Base-by-base conservation (phyloP, 2,888 invertebrate species). In the Ametastegia equiseti region DNA sequence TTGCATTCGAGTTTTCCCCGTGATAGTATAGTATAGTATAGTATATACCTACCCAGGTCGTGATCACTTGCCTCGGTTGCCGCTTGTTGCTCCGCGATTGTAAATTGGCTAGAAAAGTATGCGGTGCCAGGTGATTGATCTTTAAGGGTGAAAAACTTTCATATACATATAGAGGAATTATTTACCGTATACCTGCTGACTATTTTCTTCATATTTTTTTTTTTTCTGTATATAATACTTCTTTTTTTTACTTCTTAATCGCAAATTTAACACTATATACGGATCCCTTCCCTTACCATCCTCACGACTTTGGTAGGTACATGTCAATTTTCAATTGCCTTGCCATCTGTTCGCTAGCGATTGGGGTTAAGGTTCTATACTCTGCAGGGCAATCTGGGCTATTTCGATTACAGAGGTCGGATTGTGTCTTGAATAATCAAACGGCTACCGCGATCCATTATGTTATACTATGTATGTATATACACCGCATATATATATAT, bases 371-470 rank as follows among this genome's bases (percentile, higher is more conserved):
- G 54, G 54, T 54, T 33, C 15, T 23, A n/a, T n/a, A 19, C 11
- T 54, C 54, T 23, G 7, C 45, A 13, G 45, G 45, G 30, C 7
- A 63, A 63, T 63, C 33, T 30, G 30, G 33, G 23, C 63, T 23
- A 54, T 54, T 54, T 63, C 63, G 63, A 63, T 63, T 63, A 63
- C 30, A 63, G 63, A 67, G 67, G 67, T 67, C 42, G 39, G 67
- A 67, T 42, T 67, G 67, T 67, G 67, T 67, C 36, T 67, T 67
- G 67, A 67, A 67, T 67, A 67, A 67, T 67, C 30, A 63, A 63
- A 15, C 33, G 30, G 36, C n/a, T n/a, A n/a, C n/a, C n/a, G n/a
- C n/a, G n/a, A n/a, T n/a, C n/a, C n/a, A n/a, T n/a, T n/a, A n/a
- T n/a, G n/a, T n/a, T n/a, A n/a, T n/a, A n/a, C n/a, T n/a, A n/a